Conservation (phyloP, 2,888 invertebrate genomes). For the Drosophila putrida region DNA sequence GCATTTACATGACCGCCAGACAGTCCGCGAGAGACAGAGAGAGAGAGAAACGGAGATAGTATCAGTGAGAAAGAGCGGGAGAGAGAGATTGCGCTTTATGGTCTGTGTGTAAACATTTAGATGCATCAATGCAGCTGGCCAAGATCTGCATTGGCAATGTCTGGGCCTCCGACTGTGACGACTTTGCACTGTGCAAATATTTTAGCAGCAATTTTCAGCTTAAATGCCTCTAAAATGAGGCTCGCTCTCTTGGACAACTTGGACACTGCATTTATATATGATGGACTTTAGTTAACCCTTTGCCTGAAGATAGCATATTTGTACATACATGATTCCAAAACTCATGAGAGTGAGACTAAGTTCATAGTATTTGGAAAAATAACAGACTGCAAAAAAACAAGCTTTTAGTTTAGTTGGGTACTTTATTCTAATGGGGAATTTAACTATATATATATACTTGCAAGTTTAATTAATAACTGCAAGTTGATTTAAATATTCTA, state of each 20-base stretch:
- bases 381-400: background rate
- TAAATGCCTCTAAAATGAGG: constrained; percentile 66
- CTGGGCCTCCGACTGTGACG: constrained; percentile 17
- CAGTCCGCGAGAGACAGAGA: constrained; percentile 13
- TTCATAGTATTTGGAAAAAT: background rate
- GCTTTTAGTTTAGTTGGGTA: no score
- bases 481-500: no score
- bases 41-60: constrained; percentile 16
- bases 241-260: constrained; percentile 31
- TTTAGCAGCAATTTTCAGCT: constrained; percentile 82
- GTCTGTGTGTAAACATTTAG: constrained; percentile 64
- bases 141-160: constrained; percentile 48
- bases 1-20: constrained; percentile 68
- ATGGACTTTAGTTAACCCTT: constrained; percentile 33
- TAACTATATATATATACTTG: background rate
- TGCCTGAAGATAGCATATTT: background rate
- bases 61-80: constrained; percentile 6
- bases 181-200: constrained; percentile 76
- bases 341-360: background rate
- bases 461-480: background rate
- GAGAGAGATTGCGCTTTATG: constrained; percentile 20
- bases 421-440: no score
- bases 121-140: constrained; percentile 73
- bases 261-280: constrained; percentile 5
- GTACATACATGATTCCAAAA: background rate